Conservation (phyloP, 2,113 vertebrate genomes). For the Taurulus bubalis region DNA sequence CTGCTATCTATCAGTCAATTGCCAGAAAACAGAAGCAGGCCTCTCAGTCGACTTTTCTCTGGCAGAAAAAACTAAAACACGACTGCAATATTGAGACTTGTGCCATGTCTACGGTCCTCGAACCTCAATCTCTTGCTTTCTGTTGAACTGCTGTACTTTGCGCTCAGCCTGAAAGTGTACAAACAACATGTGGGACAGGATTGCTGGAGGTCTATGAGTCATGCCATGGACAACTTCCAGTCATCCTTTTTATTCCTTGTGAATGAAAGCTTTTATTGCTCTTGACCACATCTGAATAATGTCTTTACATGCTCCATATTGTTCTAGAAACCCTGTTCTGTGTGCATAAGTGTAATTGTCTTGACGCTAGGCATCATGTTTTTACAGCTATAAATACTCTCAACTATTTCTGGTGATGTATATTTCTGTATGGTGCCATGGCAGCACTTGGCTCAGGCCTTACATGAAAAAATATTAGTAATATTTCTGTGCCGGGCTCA, state of each 20-base stretch:
- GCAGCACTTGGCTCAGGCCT: slow-evolving; percentile 25
- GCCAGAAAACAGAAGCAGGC: not conserved
- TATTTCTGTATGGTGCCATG: slow-evolving; percentile 17
- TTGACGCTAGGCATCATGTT: slow-evolving; percentile 18
- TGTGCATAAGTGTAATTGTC: not conserved
- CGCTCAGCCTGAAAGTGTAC: not conserved
- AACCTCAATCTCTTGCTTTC: slow-evolving; percentile 31
- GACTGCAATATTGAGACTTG: slow-evolving; percentile 14
- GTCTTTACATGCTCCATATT: slow-evolving; percentile 6
- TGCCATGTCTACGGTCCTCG: slow-evolving; percentile 44
- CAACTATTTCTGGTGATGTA: slow-evolving; percentile 18
- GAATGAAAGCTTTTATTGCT: not conserved
- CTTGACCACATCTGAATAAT: slow-evolving; percentile 18
- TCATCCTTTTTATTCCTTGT: not conserved
- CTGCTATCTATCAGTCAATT: not conserved
- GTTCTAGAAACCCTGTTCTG: slow-evolving; percentile 13
- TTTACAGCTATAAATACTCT: slow-evolving; percentile 25
- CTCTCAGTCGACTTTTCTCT: not conserved
- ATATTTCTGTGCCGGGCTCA: slow-evolving; percentile 33
- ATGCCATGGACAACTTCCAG: slow-evolving; percentile 29
- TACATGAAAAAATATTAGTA: slow-evolving; percentile 34
- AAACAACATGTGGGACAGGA: slow-evolving; percentile 24
- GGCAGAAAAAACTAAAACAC: not conserved
- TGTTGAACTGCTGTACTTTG: slow-evolving; percentile 29
- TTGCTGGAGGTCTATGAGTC: slow-evolving; percentile 31